Evolutionary conservation across 2,888 invertebrate species (phyloP), one percentile per base, ranked within the genome.

Genomic region (Lydus trimaculatus): DNA sequence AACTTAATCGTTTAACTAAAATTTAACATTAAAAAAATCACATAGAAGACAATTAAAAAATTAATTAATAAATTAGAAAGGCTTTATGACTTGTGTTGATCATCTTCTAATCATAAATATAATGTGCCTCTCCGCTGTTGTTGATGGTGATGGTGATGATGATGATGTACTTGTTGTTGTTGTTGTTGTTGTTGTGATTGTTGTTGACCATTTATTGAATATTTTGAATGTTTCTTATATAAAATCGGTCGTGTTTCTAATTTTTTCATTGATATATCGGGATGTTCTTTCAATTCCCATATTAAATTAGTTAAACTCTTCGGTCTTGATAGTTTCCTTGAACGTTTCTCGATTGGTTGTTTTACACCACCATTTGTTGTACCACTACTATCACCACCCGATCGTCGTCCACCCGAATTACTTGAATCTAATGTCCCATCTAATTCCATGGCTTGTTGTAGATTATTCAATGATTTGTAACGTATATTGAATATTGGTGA

Each of bases 241-340:
- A 85, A 78, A 84, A 87, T 80, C 85, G 80, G 77, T 82, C 86
- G 78, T 80, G 84, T 77, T 78, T 84, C 82, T 67, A 80, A 67
- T 79, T 83, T 82, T 70, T 82, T 83, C 65, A 84, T 81, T 52
- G 83, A 83, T 66, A 84, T 83, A 64, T 84, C 84, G 2, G 84
- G 83, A 73, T 83, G 82, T 63, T 84, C 85, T 56, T 83, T 72
- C 33, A 84, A 80, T 83, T 94, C 94, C 94, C 94, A 94, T 72
- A 95, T 94, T 80, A 96, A 89, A 86, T 95, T 95, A 72, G 94
- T 95, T 81, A 96, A 87, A 70, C 95, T 95, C 77, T 94, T 91
- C 64, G 95, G 95, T 81, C 95, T 89, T 78, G 93, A 94, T 70
- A 96, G 84, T 80, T 92, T 92, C 77, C 94, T 89, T 64, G 92